Percentiles rank a stretch among this genome's conserved stretches.
Evolutionary conservation across 2,797 vertebrate species (phyloP).

Genomic region (Vipera ursinii): DNA sequence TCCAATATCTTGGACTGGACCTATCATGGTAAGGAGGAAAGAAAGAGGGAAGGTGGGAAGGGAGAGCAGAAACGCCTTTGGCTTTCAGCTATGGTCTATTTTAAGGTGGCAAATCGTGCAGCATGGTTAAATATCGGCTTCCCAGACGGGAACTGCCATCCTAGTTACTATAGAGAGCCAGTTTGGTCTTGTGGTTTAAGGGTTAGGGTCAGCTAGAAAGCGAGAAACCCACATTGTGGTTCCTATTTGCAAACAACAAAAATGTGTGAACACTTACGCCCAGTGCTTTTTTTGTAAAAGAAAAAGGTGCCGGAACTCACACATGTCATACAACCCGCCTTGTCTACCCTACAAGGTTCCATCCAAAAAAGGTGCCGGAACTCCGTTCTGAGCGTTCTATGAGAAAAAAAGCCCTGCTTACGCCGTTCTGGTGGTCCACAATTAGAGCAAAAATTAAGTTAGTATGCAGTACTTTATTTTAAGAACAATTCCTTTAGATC

Average conservation of each 20-base stretch:
- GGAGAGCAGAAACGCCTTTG: accelerated
- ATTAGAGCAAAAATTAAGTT: neutral
- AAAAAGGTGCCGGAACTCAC: too few relatives aligned
- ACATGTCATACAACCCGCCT: too few relatives aligned
- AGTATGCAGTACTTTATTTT: neutral
- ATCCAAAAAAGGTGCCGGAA: too few relatives aligned
- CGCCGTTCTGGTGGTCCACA: neutral
- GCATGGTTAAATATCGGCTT: neutral
- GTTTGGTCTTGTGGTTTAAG: neutral
- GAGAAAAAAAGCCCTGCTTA: too few relatives aligned
- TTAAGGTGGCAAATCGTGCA: too few relatives aligned
- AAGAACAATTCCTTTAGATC: neutral
- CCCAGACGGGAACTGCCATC: neutral
- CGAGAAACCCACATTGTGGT: accelerated
- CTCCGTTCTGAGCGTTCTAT: too few relatives aligned
- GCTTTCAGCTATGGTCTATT: neutral
- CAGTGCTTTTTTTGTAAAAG: too few relatives aligned
- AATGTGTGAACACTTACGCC: neutral
- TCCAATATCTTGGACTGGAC: conserved; percentile 58
- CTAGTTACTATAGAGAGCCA: neutral
- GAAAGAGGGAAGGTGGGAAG: neutral
- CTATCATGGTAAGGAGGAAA: conserved; percentile 65
- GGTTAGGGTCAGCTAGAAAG: neutral
- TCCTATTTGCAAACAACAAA: neutral
- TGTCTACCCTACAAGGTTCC: too few relatives aligned